Percentiles rank a stretch among this genome's conserved stretches.
Conservation (phyloP, 1,140 invertebrate genomes). For the Carposina sasakii region DNA sequence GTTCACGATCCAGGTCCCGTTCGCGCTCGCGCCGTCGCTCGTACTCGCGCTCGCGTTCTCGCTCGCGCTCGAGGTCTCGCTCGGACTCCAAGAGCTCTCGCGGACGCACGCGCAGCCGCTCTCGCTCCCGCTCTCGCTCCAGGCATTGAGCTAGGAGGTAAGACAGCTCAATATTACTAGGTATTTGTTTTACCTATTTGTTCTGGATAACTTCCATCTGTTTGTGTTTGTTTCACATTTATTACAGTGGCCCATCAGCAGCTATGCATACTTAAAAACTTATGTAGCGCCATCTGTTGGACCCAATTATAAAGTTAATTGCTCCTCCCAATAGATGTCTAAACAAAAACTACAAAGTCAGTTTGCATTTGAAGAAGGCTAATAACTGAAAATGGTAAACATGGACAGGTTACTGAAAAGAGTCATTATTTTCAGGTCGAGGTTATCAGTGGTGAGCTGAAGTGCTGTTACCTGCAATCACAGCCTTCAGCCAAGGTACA, state of each 20-base stretch:
- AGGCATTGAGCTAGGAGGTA: conserved; percentile 57
- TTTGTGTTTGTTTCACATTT: too few relatives aligned
- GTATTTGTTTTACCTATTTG: too few relatives aligned
- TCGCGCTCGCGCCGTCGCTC: conserved; percentile 46
- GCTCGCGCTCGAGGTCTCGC: conserved; percentile 41
- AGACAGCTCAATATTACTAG: conserved; percentile 24
- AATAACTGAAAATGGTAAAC: too few relatives aligned
- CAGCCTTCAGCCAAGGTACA: conserved; percentile 63
- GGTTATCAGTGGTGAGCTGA: conserved; percentile 49
- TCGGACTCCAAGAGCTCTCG: conserved; percentile 69
- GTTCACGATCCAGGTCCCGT: conserved; percentile 61
- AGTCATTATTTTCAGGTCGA: conserved; percentile 41
- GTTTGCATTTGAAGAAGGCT: too few relatives aligned
- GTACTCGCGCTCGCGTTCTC: conserved; percentile 26
- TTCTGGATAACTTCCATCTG: too few relatives aligned
- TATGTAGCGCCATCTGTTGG: too few relatives aligned
- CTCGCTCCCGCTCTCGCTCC: conserved; percentile 59
- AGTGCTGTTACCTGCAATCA: conserved; percentile 39
- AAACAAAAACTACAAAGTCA: too few relatives aligned
- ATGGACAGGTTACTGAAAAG: too few relatives aligned
- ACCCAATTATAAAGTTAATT: too few relatives aligned
- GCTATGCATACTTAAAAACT: too few relatives aligned
- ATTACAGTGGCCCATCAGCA: too few relatives aligned
- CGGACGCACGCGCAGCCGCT: conserved; percentile 58
- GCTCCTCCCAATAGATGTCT: too few relatives aligned